phyloP scores from a whole-genome alignment of 1,140 invertebrate species.

The Drosophila serrata region DNA sequence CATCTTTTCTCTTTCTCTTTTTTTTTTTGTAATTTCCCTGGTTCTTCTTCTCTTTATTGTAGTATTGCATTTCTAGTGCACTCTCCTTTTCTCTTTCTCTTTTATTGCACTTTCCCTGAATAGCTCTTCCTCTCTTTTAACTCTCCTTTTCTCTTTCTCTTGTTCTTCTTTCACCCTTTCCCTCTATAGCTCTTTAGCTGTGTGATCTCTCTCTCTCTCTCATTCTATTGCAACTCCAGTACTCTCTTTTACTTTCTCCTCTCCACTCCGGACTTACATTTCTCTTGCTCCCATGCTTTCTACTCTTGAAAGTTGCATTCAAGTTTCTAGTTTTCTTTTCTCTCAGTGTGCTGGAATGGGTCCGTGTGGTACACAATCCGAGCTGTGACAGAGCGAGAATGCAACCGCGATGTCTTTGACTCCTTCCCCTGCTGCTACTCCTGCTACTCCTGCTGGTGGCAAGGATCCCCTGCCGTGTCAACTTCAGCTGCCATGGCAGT shows the following conservation, averaged over 20 bases:
- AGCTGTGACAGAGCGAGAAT: constrained; percentile 48
- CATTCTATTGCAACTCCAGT: not conserved
- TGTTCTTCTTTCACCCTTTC: not conserved
- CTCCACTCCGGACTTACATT: not conserved
- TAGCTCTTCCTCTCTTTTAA: not conserved
- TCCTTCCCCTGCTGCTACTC: not conserved
- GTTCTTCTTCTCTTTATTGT: not conserved
- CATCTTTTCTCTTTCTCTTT: no score
- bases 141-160: not conserved
- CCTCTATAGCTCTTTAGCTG: not conserved
- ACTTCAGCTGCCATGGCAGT: constrained; percentile 46
- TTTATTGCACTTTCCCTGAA: not conserved
- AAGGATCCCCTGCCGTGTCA: constrained; percentile 35
- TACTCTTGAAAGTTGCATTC: not conserved
- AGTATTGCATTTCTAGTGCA: not conserved
- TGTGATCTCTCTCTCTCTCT: not conserved
- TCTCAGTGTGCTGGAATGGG: constrained; percentile 12
- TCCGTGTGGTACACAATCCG: constrained; percentile 20
- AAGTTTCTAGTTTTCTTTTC: not conserved
- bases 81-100: not conserved
- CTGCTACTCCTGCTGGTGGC: constrained; percentile 7
- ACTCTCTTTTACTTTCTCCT: no score
- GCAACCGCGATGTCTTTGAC: constrained; percentile 54
- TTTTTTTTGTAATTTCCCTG: no score
- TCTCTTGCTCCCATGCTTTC: not conserved